Percentiles rank a stretch among this genome's conserved stretches.
These are phyloP conservation scores for Camponotus pennsylvanicus DNA, from an alignment of 1,140 invertebrate genomes.

Conservation along the genomic window DNA sequence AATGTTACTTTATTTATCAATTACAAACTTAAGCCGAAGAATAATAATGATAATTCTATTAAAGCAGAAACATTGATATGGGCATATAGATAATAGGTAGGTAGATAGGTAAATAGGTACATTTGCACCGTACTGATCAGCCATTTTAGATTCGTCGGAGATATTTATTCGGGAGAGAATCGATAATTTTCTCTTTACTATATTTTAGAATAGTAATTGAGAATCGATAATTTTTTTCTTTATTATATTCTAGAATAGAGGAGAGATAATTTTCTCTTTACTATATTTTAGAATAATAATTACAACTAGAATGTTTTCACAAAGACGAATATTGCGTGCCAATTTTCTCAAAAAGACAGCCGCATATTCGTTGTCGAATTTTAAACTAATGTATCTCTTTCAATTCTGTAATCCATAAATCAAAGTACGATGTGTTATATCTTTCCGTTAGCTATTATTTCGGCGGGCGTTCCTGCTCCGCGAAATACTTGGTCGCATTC, in stretches of 20 bases:
- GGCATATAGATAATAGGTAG: slow-evolving; percentile 23
- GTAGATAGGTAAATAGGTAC: not conserved
- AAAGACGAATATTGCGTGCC: not conserved
- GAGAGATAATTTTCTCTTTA: not conserved
- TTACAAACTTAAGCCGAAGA: slow-evolving; percentile 29
- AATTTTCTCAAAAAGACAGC: not conserved
- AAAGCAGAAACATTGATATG: slow-evolving; percentile 50
- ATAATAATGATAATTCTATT: slow-evolving; percentile 15
- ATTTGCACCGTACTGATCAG: slow-evolving; percentile 4
- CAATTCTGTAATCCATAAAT: not conserved
- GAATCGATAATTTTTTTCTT: too few species aligned
- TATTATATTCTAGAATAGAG: too few species aligned
- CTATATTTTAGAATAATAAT: slow-evolving; percentile 11
- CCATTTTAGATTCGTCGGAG: slow-evolving; percentile 14
- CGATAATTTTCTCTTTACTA: not conserved
- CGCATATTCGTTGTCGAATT: not conserved
- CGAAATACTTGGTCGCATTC: slow-evolving; percentile 83
- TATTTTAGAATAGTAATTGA: not conserved
- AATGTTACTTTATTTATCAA: not conserved
- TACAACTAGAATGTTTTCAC: not conserved
- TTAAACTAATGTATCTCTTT: not conserved
- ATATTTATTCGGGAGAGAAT: slow-evolving; percentile 1
- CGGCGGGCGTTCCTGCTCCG: slow-evolving; percentile 76
- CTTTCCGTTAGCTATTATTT: slow-evolving; percentile 75
- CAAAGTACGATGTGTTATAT: slow-evolving; percentile 12